These are phyloP conservation scores for Drosophila recens DNA, from an alignment of 2,888 invertebrate species.

Conservation along the genomic window DNA sequence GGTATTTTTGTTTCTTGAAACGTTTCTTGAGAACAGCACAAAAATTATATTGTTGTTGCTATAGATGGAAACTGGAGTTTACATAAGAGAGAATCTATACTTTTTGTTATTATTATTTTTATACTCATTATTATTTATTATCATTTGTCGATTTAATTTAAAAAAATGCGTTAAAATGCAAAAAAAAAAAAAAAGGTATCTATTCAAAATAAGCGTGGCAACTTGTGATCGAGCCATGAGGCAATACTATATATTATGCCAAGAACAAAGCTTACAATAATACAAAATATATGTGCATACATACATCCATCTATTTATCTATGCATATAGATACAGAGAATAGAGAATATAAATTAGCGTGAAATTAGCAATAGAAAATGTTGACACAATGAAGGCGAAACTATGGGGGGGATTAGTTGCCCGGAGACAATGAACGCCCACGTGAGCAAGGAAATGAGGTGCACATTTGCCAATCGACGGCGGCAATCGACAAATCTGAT, in stretches of 20 bases:
- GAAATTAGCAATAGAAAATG: constrained; percentile 36
- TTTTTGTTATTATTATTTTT: background rate
- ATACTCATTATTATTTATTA: background rate
- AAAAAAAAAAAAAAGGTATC: background rate
- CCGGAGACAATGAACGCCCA: constrained; percentile 51
- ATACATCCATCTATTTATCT: background rate
- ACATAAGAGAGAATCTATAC: background rate
- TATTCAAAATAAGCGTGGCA: constrained; percentile 23
- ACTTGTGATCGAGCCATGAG: constrained; percentile 5
- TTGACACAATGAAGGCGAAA: constrained; percentile 21
- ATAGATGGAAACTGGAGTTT: background rate
- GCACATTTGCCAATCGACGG: constrained; percentile 50
- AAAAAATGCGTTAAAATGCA: background rate
- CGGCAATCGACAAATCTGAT: constrained; percentile 38
- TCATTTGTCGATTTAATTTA: background rate
- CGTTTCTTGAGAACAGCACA: too few relatives aligned
- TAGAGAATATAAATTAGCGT: constrained; percentile 36
- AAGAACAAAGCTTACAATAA: constrained; percentile 37
- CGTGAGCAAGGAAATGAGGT: constrained; percentile 12
- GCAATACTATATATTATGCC: constrained; percentile 2
- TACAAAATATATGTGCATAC: background rate
- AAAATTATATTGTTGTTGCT: background rate
- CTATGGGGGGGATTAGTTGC: constrained; percentile 36
- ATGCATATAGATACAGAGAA: constrained; percentile 3
- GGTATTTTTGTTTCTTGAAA: too few relatives aligned